Evolutionary conservation across 2,797 vertebrate genomes (phyloP), one percentile per base, ranked within the genome.

Genomic region (Sitta carolinensis): DNA sequence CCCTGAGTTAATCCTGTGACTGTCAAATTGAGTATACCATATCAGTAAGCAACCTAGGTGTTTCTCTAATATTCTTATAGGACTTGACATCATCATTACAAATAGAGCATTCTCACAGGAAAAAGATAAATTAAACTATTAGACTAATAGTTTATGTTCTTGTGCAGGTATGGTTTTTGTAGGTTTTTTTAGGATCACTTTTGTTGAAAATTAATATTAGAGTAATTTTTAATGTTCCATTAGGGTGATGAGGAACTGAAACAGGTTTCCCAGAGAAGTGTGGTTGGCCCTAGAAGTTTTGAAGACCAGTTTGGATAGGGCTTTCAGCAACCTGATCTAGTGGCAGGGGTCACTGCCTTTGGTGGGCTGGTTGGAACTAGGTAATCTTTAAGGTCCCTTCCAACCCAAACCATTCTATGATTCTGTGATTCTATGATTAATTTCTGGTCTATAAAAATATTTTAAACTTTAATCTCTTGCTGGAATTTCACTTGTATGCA

Each of bases 331-430:
- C 5, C 10, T 43, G 9, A 57, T 43, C 13, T n/a, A 21, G 19
- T 62, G 42, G 16, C 36, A 55, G 4, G 7, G 3, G 9, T 32
- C 40, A 15, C 26, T 42, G 9, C 5, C 18, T 13, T 4, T 3
- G 15, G 47, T 0, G 0, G 15, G 1, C 8, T 11, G 7, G 9
- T 34, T 55, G 19, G 16, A 82, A n/a, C 16, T 12, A 54, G 42
- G 32, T 32, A 10, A 48, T 20, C 13, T 21, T 43, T n/a, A 68
- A 68, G 19, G 26, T 55, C 26, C 5, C 16, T 32, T 48, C 18
- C 18, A 55, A 47, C 40, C 10, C 14, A 61, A 74, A 54, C 4
- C 13, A 32, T 48, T 55, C 21, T 36, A 17, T 32, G 17, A 61
- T 43, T 32, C 26, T 48, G 18, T 36, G 36, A 36, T 61, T 67